Evolutionary conservation across 2,113 vertebrate species (phyloP).

Genomic region (Neodon shergylaensis): DNA sequence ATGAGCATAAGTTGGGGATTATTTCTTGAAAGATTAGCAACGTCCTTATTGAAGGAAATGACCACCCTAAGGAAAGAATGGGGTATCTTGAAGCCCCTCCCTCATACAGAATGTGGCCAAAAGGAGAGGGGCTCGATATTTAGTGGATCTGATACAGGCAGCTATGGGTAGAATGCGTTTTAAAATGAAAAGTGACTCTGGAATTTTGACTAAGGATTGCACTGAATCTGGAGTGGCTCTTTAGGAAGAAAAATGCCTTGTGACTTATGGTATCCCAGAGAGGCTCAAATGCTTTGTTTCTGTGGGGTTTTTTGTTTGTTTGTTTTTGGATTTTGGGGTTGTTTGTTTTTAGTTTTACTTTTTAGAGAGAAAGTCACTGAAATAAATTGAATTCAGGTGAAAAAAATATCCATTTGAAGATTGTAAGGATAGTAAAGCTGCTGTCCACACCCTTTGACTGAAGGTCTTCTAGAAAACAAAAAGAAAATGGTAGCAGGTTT

Average conservation of each 20-base stretch:
- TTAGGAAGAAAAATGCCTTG: background rate
- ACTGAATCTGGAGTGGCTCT: background rate
- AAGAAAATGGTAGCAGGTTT: background rate
- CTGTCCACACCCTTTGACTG: background rate
- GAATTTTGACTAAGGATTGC: background rate
- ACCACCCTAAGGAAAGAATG: background rate
- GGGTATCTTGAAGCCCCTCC: background rate
- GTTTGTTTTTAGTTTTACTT: background rate
- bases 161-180: background rate
- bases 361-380: background rate
- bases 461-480: background rate
- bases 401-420: background rate
- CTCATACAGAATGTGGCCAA: background rate
- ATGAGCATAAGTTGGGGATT: background rate
- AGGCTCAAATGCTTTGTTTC: background rate
- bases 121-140: background rate
- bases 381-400: constrained; percentile 12
- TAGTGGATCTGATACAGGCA: background rate
- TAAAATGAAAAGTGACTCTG: background rate
- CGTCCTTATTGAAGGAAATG: background rate
- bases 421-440: background rate
- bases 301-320: background rate
- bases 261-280: background rate
- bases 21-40: background rate
- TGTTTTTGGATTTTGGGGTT: no score